Percentiles rank a stretch among this genome's conserved stretches.
These are phyloP conservation scores for Aplochiton taeniatus DNA, from an alignment of 2,797 vertebrate species.

Conservation along the genomic window DNA sequence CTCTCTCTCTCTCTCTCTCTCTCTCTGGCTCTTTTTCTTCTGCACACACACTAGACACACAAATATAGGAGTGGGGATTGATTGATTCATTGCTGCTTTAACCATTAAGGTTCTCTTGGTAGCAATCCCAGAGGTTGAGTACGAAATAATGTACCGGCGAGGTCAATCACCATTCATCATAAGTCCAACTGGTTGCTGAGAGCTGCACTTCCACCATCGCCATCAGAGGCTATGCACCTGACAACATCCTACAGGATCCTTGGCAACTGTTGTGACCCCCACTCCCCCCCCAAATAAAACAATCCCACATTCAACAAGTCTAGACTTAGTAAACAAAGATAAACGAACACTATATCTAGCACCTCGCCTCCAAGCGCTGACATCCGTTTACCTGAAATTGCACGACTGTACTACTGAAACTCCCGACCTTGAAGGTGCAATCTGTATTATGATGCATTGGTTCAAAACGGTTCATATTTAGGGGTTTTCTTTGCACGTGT, in stretches of 20 bases:
- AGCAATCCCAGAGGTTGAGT: constrained; percentile 32
- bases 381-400: no score
- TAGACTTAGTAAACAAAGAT: no score
- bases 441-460: not conserved
- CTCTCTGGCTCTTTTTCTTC: not conserved
- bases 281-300: no score
- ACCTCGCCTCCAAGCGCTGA: no score
- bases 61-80: constrained; percentile 2
- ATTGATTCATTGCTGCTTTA: constrained; percentile 24
- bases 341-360: no score
- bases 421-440: not conserved
- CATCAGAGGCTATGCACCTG: not conserved
- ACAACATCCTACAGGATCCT: not conserved
- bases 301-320: no score
- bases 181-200: constrained; percentile 13
- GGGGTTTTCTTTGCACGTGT: no score
- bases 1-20: not conserved
- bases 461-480: no score
- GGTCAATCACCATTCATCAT: not conserved
- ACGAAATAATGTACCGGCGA: constrained; percentile 19
- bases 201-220: not conserved
- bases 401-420: no score
- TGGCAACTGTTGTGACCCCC: no score
- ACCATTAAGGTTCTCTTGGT: constrained; percentile 16
- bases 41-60: constrained; percentile 29